Evolutionary conservation across 2,888 invertebrate species (phyloP), one percentile per base, ranked within the genome.

Genomic region (Pilophorus perplexus): DNA sequence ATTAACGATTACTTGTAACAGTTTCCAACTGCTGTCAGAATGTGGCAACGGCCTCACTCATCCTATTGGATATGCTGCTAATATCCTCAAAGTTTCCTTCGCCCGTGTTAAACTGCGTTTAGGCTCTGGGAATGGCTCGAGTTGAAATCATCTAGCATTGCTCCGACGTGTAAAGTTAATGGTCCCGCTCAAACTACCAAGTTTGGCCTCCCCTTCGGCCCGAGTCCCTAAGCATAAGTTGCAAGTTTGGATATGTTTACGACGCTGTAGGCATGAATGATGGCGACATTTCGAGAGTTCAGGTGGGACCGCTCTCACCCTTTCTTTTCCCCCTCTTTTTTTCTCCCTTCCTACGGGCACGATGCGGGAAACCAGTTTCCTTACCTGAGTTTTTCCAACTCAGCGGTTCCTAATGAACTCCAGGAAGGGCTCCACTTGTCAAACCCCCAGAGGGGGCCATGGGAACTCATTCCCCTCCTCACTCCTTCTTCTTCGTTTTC

Each of bases 171-270:
- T 33, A 55, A 38, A 55, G 55, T 55, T 55, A 55, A 55, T 55
- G 55, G 55, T 55, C 22, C 38, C 37, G 33, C 55, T 20, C 22
- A 55, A 37, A 55, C 55, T 37, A 55, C n/a, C 12, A 28, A 37
- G 22, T 22, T 37, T 37, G 10, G 38, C 20, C 20, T 16, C 16
- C 20, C 37, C 37, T 50, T 22, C 55, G 10, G 12, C 27, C 42
- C 8, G 16, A 10, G 10, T 44, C 23, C 3, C 18, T 10, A 46
- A 25, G 46, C 22, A 25, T 38, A 55, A 55, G 38, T 55, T 55
- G 55, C 55, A 55, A 55, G 55, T 55, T 55, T 55, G 55, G 55
- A 55, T 18, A 55, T 55, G 55, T 55, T 55, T 55, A 55, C 55
- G 55, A 55, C 33, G 38, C 37, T 55, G 55, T 55, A 37, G 55